phyloP scores from a whole-genome alignment of 2,888 invertebrate species.

The Galeopsomyia nigrocyanea region DNA sequence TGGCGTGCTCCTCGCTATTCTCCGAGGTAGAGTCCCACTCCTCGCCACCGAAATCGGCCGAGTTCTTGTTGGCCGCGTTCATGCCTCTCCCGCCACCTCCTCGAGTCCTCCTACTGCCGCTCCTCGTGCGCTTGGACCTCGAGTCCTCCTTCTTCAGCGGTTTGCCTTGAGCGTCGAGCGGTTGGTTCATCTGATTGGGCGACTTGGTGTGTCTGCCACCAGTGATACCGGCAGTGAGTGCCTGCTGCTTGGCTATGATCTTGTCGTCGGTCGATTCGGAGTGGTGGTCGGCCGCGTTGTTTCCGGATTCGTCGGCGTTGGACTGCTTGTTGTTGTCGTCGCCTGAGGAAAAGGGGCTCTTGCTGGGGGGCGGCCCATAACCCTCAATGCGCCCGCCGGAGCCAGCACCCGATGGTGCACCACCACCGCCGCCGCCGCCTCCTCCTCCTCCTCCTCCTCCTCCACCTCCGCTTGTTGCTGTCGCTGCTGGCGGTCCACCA shows the following conservation, averaged over 20 bases:
- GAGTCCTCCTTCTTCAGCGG: conserved; percentile 59
- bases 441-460: no score
- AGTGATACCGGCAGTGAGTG: conserved; percentile 77
- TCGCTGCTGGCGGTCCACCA: conserved; percentile 16
- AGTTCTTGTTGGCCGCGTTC: conserved; percentile 48
- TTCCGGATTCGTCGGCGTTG: conserved; percentile 12
- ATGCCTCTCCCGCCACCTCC: conserved; percentile 29
- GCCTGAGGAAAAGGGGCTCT: conserved; percentile 77
- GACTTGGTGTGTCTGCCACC: conserved; percentile 70
- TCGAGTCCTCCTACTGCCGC: conserved; percentile 62
- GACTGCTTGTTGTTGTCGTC: conserved; percentile 70
- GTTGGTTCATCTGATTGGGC: conserved; percentile 54
- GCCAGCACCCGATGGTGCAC: conserved; percentile 64
- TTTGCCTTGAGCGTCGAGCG: conserved; percentile 42
- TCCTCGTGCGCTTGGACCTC: conserved; percentile 62
- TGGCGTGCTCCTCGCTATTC: conserved; percentile 76
- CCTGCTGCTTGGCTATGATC: conserved; percentile 77
- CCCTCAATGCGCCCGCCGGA: conserved; percentile 77
- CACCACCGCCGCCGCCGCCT: no score
- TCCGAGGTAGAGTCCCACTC: conserved; percentile 89
- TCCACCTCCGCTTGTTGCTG: no score
- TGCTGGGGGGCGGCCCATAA: conserved; percentile 85
- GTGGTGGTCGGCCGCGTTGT: conserved; percentile 56
- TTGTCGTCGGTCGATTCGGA: conserved; percentile 73
- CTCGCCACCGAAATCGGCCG: conserved; percentile 72